Base-by-base conservation (phyloP, 2,113 vertebrate species). In the Poeciliopsis prolifica region DNA sequence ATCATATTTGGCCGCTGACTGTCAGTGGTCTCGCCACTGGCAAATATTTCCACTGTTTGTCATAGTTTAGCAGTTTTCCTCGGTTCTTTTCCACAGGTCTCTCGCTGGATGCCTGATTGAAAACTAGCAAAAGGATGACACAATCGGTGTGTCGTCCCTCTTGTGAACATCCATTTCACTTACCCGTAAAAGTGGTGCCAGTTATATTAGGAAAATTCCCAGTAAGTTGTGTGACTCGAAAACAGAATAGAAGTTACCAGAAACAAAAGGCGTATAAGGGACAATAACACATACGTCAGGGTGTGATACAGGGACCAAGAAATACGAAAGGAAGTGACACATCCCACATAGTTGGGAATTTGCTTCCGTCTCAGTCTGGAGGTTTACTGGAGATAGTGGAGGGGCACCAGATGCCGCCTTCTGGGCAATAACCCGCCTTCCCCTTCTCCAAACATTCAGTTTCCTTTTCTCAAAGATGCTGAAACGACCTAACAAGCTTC, bases 11-110 rank as follows among this genome's bases (percentile, higher is more conserved):
- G 89, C 90, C 12, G 68, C 74, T 17, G 17, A 80, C 75, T 68
- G 65, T 68, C 63, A 35, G 68, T 83, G 68, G 69, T 84, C 78
- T 87, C 83, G 80, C 75, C 79, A 86, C 90, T 62, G 78, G 77
- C 72, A 88, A 86, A 89, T 85, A 87, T 88, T 91, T 91, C 83
- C 81, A 77, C 81, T 89, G 70, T 92, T 93, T 92, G 90, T 85
- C 90, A 84, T 67, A 86, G 76, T 82, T 88, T 78, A 87, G 76
- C 86, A 80, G 86, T 87, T 87, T 90, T 70, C 75, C 58, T 72
- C 70, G 61, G 80, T 81, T 75, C 79, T 86, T 86, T 92, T 91
- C 90, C 86, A 86, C 85, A 75, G 77, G 76, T 77, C 82, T 83
- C 73, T 63, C 30, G 35, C 44, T 78, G 62, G 61, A 83, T 80